phyloP scores from a whole-genome alignment of 2,888 invertebrate genomes.

The Spisula solida region DNA sequence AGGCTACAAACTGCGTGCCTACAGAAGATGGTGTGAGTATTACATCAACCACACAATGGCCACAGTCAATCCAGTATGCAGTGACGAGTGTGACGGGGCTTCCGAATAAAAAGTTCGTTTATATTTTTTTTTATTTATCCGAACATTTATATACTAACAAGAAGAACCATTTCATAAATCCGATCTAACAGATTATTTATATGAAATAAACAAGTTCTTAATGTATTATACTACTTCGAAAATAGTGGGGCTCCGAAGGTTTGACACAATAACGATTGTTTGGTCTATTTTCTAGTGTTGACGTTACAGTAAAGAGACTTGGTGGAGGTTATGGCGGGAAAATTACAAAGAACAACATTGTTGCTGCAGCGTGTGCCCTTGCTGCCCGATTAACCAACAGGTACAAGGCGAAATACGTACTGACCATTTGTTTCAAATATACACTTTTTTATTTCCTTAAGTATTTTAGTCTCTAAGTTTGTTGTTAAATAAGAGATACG shows the following conservation, averaged over 20 bases:
- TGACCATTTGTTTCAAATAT: too few species aligned
- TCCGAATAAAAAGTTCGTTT: conserved; percentile 72
- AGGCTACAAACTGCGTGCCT: conserved; percentile 87
- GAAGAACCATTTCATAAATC: too few species aligned
- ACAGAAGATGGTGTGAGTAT: conserved; percentile 91
- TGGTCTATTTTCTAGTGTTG: conserved; percentile 89
- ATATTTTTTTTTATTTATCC: background rate
- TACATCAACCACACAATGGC: conserved; percentile 82
- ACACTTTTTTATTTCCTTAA: too few species aligned
- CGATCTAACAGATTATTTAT: too few species aligned
- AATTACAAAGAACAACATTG: conserved; percentile 90
- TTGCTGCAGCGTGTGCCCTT: conserved; percentile 91
- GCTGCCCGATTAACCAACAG: conserved; percentile 87
- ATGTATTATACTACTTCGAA: too few species aligned
- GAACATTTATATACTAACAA: too few species aligned
- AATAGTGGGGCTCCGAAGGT: too few species aligned
- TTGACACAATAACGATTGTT: background rate
- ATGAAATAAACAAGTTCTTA: too few species aligned
- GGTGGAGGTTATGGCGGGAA: conserved; percentile 95
- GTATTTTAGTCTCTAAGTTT: too few species aligned
- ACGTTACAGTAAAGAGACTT: conserved; percentile 91
- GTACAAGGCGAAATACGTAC: background rate
- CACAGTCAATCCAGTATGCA: conserved; percentile 75
- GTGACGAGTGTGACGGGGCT: conserved; percentile 80
- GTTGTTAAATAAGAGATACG: too few species aligned